Base-by-base conservation (phyloP, 2,888 invertebrate species). In the Dryobota labecula region DNA sequence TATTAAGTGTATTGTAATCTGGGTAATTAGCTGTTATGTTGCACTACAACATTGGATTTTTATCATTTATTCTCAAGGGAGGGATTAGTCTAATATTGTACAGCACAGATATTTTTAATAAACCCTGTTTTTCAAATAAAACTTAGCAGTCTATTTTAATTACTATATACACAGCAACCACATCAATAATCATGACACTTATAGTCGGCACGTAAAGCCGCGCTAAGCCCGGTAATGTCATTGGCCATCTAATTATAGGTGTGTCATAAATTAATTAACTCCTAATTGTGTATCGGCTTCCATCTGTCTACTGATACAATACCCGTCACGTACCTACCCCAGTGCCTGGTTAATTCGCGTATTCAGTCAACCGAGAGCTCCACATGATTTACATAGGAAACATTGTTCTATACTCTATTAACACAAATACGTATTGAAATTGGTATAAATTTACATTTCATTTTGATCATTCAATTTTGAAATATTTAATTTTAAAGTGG, bases 251-350 rank as follows among this genome's bases (percentile, higher is more conserved):
- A 92, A 92, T 94, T 93, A 93, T 89, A 87, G 86, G 79, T 84
- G 85, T 86, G 88, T 91, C 92, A 90, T 94, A 94, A 91, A 95
- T 94, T 95, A 93, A 95, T 95, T 94, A 94, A 92, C 90, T 89
- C 86, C 90, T 92, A 93, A 94, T 93, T 92, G 90, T 85, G 87
- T 88, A 89, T 89, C 84, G 88, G 88, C 83, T 88, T 90, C 89
- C 91, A 87, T 92, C 89, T 91, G 90, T 90, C 82, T 78, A 66
- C 63, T 70, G 75, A 62, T 77, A 81, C 78, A 80, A 84, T 80
- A 80, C 78, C 64, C 74, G 80, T 84, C 86, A 86, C 80, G 80
- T 79, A 76, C 71, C 65, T 80, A 76, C 73, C 66, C 73, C 74
- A 78, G 62, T 80, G 80, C 80, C 78, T 85, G 76, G 87, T 87